Conservation (phyloP, 2,888 invertebrate species). For the Drosophila histrio region DNA sequence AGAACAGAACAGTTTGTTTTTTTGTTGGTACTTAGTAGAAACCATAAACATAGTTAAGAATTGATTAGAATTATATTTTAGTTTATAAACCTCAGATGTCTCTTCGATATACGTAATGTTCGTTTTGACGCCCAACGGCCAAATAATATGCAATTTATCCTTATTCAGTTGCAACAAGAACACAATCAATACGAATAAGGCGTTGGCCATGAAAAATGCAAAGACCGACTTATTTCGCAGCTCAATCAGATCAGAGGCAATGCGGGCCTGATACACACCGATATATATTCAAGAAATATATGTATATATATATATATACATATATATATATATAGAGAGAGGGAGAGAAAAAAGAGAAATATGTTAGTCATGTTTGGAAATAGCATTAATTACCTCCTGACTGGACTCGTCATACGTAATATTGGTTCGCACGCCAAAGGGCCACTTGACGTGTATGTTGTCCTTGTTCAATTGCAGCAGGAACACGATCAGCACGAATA, state of each 20-base stretch:
- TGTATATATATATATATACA: slow-evolving; percentile 21
- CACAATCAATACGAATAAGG: slow-evolving; percentile 99
- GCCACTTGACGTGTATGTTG: slow-evolving; percentile 97
- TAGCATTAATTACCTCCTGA: slow-evolving; percentile 91
- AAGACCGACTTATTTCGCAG: slow-evolving; percentile 98
- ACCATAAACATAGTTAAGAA: slow-evolving; percentile 23
- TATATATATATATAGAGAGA: slow-evolving; percentile 57
- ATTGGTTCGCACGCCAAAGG: slow-evolving; percentile 96
- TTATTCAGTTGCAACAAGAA: slow-evolving; percentile 99
- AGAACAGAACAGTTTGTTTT: slow-evolving; percentile 62
- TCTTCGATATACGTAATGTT: slow-evolving; percentile 97
- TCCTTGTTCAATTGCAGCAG: slow-evolving; percentile 99
- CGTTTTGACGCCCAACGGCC: slow-evolving; percentile 97
- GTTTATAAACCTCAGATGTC: slow-evolving; percentile 91
- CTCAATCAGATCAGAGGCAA: slow-evolving; percentile 95
- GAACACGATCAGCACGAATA: slow-evolving; percentile 99
- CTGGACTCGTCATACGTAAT: slow-evolving; percentile 95
- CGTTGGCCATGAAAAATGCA: slow-evolving; percentile 99
- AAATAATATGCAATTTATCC: slow-evolving; percentile 98
- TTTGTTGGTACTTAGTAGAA: slow-evolving; percentile 43
- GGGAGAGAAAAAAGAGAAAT: slow-evolving; percentile 69
- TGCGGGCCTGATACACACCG: slow-evolving; percentile 88
- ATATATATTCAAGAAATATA: slow-evolving; percentile 13
- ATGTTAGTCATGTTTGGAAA: slow-evolving; percentile 82
- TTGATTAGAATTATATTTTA: slow-evolving; percentile 22